phyloP scores from a whole-genome alignment of 1,140 invertebrate genomes.

The Temnothorax curvispinosus region DNA sequence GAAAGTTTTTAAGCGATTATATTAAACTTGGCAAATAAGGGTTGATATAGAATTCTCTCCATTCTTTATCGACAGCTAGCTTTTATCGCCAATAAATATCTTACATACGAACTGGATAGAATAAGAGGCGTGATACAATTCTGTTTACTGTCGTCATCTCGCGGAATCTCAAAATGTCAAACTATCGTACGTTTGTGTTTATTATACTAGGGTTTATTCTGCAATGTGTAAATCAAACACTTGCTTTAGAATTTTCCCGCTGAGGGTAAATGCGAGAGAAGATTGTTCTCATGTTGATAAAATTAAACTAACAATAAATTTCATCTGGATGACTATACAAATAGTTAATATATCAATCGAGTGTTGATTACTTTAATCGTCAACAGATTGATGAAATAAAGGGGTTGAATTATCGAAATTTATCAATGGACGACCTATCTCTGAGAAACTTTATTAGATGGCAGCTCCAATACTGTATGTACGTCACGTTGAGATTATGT shows the following conservation, averaged over 20 bases:
- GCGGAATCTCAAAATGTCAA: not conserved
- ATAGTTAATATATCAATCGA: not conserved
- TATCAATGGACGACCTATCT: not conserved
- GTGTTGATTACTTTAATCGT: constrained; percentile 3
- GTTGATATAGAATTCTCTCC: not conserved
- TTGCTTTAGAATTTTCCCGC: not conserved
- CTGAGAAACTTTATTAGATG: not conserved
- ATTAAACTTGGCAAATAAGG: not conserved
- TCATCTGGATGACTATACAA: not conserved
- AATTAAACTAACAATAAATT: not conserved
- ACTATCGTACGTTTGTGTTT: not conserved
- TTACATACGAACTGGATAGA: not conserved
- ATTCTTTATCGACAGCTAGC: not conserved
- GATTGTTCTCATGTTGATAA: constrained; percentile 18
- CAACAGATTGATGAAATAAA: not conserved
- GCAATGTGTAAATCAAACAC: not conserved
- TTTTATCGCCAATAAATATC: constrained; percentile 24
- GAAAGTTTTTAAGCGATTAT: not conserved
- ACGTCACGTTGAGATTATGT: too few species aligned
- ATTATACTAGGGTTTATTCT: constrained; percentile 26
- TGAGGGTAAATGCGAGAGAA: constrained; percentile 25
- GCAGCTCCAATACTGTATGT: not conserved
- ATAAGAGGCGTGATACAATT: not conserved
- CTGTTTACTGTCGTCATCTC: constrained; percentile 33
- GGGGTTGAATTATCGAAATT: not conserved